Evolutionary conservation across 2,797 vertebrate species (phyloP).

Genomic region (Lagorchestes hirsutus): DNA sequence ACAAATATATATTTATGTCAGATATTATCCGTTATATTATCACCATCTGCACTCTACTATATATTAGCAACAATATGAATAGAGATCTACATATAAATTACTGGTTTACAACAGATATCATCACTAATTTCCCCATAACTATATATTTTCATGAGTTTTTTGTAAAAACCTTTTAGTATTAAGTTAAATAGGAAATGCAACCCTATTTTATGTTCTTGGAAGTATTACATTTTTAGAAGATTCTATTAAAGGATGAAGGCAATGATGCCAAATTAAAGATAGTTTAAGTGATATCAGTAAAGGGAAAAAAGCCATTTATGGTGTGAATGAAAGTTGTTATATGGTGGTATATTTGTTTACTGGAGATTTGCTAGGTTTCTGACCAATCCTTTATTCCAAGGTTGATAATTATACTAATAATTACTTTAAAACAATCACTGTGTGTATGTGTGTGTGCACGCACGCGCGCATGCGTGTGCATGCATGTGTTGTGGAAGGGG

Average conservation of each 20-base stretch:
- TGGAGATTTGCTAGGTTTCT: constrained; percentile 14
- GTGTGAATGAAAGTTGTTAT: constrained; percentile 49
- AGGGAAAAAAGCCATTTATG: background rate
- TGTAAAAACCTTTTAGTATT: constrained; percentile 80
- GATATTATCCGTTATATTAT: constrained; percentile 84
- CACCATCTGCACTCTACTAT: constrained; percentile 81
- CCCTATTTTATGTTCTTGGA: constrained; percentile 65
- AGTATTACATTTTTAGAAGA: constrained; percentile 64
- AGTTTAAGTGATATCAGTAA: constrained; percentile 34
- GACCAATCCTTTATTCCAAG: constrained; percentile 29
- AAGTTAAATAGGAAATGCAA: constrained; percentile 78
- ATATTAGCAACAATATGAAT: constrained; percentile 83
- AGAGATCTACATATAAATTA: constrained; percentile 75
- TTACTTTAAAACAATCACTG: background rate
- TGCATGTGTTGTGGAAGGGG: background rate
- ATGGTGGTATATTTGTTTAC: constrained; percentile 41
- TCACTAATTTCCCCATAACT: constrained; percentile 83
- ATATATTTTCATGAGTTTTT: constrained; percentile 79
- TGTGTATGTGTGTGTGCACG: background rate
- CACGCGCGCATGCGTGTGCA: background rate
- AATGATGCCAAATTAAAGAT: constrained; percentile 59
- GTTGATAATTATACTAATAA: constrained; percentile 20
- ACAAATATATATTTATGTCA: constrained; percentile 74
- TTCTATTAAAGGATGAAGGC: constrained; percentile 65
- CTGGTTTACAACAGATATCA: constrained; percentile 81